A percentile compares a stretch with the other conserved stretches of the same genome.
Evolutionary conservation across 2,888 invertebrate genomes (phyloP).

Genomic region (Bombylius major): DNA sequence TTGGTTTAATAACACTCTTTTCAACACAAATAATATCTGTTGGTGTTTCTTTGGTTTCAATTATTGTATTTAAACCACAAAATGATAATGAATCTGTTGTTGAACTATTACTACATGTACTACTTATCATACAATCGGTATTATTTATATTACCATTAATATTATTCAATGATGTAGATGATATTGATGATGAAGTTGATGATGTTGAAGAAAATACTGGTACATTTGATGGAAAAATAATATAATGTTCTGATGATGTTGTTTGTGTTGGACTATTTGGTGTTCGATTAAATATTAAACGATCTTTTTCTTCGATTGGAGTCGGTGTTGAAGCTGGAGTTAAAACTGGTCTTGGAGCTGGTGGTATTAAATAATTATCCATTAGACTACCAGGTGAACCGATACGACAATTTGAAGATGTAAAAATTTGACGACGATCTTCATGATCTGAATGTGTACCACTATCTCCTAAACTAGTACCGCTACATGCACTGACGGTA

Average conservation of each 20-base stretch:
- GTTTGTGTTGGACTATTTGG: slow-evolving; percentile 15
- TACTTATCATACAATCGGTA: not conserved
- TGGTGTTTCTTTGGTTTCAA: slow-evolving; percentile 31
- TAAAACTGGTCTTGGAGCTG: slow-evolving; percentile 44
- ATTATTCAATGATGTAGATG: not conserved
- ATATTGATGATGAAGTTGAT: slow-evolving; percentile 18
- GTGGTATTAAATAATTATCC: slow-evolving; percentile 51
- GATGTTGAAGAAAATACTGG: slow-evolving; percentile 23
- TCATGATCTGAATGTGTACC: slow-evolving; percentile 77
- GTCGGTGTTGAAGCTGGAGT: slow-evolving; percentile 34
- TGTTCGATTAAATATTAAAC: slow-evolving; percentile 23
- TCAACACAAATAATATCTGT: slow-evolving; percentile 21
- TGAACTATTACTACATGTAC: slow-evolving; percentile 15
- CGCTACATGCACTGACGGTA: slow-evolving; percentile 58
- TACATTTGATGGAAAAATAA: slow-evolving; percentile 36
- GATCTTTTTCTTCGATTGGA: slow-evolving; percentile 29
- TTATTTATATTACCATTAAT: not conserved
- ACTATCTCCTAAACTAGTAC: slow-evolving; percentile 69
- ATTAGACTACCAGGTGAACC: slow-evolving; percentile 33
- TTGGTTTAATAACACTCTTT: slow-evolving; percentile 28
- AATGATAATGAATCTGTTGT: slow-evolving; percentile 22
- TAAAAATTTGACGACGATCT: slow-evolving; percentile 41
- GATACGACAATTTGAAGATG: slow-evolving; percentile 22
- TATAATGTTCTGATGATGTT: slow-evolving; percentile 28
- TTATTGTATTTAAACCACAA: slow-evolving; percentile 32